These are phyloP conservation scores for Jaculus jaculus DNA, from an alignment of 2,113 vertebrate species.

Conservation along the genomic window DNA sequence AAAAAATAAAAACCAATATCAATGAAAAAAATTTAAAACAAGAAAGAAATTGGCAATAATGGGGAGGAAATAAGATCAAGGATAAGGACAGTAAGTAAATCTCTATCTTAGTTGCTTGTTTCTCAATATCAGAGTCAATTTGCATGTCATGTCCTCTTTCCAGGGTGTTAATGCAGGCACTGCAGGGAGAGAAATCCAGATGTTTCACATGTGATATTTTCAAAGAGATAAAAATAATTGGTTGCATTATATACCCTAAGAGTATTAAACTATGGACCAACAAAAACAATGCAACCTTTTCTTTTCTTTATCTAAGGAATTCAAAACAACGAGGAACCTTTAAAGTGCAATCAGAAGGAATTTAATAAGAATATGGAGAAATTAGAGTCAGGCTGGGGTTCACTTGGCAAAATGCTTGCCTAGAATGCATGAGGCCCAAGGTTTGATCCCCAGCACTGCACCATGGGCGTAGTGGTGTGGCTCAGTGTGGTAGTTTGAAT, in stretches of 20 bases:
- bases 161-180: not conserved
- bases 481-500: too few relatives aligned
- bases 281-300: not conserved
- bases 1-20: too few relatives aligned
- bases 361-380: not conserved
- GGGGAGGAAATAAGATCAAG: not conserved
- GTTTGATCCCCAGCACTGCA: not conserved
- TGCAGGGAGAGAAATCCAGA: slow-evolving; percentile 25
- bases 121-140: slow-evolving; percentile 43
- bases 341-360: slow-evolving; percentile 22
- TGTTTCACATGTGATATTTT: not conserved
- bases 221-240: slow-evolving; percentile 4
- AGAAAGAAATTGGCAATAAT: not conserved
- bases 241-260: not conserved
- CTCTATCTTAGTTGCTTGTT: not conserved
- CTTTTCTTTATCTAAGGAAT: not conserved
- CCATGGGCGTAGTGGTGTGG: not conserved
- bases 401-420: not conserved
- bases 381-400: not conserved
- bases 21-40: too few relatives aligned
- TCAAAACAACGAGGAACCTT: slow-evolving; percentile 4
- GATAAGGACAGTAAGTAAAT: not conserved
- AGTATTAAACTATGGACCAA: slow-evolving; percentile 2
- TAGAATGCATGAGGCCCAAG: not conserved
- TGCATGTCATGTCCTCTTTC: not conserved